phyloP scores from a whole-genome alignment of 2,113 vertebrate species.

The Pontoporia blainvillei region DNA sequence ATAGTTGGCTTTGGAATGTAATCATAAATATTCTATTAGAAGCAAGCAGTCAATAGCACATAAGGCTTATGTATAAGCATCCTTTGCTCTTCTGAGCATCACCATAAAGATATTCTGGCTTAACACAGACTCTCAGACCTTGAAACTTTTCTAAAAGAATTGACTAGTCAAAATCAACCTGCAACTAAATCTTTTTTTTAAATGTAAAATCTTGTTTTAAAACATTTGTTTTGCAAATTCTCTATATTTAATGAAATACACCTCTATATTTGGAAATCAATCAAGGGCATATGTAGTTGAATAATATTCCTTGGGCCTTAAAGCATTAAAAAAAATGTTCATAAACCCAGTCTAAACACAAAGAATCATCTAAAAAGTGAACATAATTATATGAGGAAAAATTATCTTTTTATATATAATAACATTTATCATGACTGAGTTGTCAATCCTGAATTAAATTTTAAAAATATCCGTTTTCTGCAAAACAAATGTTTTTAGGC shows the following conservation, averaged over 20 bases:
- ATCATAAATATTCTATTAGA: not conserved
- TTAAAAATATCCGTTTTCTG: not conserved
- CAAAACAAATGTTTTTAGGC: not conserved
- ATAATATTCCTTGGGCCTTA: not conserved
- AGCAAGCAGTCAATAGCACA: not conserved
- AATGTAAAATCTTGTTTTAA: conserved; percentile 15
- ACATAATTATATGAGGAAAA: not conserved
- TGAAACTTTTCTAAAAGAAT: not conserved
- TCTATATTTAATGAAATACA: not conserved
- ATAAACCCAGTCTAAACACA: not conserved
- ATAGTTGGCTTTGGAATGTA: conserved; percentile 23
- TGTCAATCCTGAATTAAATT: not conserved
- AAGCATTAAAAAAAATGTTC: not conserved
- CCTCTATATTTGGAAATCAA: not conserved
- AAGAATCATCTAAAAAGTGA: not conserved
- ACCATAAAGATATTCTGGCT: not conserved
- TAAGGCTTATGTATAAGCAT: accelerated
- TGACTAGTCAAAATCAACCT: not conserved
- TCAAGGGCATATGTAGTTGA: not conserved
- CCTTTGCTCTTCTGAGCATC: not conserved
- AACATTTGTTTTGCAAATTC: not conserved
- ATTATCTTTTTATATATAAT: not conserved
- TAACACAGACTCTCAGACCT: not conserved
- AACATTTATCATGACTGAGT: not conserved
- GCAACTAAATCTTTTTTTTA: not conserved